Evolutionary conservation across 2,113 vertebrate species (phyloP).

Genomic region (Leptocoma aspasia): DNA sequence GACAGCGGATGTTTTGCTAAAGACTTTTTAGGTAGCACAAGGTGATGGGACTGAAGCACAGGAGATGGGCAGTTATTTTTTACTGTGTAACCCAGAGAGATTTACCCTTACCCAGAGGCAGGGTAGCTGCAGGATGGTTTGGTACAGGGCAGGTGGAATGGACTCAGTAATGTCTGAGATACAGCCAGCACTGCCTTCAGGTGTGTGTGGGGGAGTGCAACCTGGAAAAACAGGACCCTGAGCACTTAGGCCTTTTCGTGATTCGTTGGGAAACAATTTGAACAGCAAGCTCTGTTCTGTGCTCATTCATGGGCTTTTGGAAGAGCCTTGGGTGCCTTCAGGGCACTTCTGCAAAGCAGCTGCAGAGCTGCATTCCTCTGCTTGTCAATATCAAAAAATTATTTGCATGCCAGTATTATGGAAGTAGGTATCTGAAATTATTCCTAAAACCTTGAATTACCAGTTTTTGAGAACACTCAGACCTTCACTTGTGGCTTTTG

Average conservation of each 20-base stretch:
- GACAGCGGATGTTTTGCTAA: not conserved
- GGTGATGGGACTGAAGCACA: not conserved
- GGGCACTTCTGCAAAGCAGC: not conserved
- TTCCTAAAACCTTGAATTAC: not conserved
- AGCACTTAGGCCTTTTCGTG: not conserved
- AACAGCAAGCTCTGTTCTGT: too few relatives aligned
- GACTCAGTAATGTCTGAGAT: not conserved
- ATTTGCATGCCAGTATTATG: not conserved
- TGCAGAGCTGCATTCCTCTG: not conserved
- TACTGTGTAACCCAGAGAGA: not conserved
- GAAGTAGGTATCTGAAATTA: not conserved
- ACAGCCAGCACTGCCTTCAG: not conserved
- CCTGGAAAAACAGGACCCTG: not conserved
- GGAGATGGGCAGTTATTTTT: not conserved
- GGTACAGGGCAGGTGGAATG: not conserved
- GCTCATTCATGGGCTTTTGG: not conserved
- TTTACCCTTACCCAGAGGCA: not conserved
- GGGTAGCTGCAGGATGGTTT: not conserved
- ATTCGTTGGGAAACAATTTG: too few relatives aligned
- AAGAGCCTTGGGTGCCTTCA: not conserved
- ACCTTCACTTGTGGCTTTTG: not conserved
- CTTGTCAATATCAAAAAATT: not conserved
- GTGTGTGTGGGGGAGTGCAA: fast-evolving
- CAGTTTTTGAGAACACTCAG: not conserved
- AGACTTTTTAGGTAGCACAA: not conserved